Base-by-base conservation (phyloP, 1,140 invertebrate genomes). In the Streblospio benedicti region DNA sequence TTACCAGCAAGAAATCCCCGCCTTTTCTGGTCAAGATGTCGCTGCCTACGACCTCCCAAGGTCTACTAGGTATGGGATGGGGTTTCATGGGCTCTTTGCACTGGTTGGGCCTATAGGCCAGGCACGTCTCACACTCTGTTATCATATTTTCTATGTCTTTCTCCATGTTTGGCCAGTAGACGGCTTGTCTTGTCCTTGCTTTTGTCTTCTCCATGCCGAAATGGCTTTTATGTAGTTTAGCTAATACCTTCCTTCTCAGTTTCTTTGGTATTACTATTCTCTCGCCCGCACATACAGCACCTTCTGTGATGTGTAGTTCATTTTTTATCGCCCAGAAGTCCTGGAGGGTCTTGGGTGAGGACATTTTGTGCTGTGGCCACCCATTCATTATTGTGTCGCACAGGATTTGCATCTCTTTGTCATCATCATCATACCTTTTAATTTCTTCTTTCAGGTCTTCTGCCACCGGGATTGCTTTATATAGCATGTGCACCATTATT, bases 81-180 rank as follows among this genome's bases (percentile, higher is more conserved):
- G 32, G 53, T n/a, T 41, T 35, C 32, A 56, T 35, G 30, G 32
- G 53, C 53, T 56, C 35, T 33, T 35, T 27, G 2, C 57, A 30
- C 3, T 33, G 28, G 49, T 28, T 9, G 6, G 25, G 41, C 44
- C 61, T 50, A 20, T 61, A 43, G 30, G 60, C 58, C 31, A 54
- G 23, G 63, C 66, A 69, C 14, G 58, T 38, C 3, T 33, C n/a
- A 47, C 65, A 70, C 5, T 60, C 52, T 14, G 30, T 23, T 5
- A 67, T 52, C n/a, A 57, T 44, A 30, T 69, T 53, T 32, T 64
- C 57, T 23, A 69, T 69, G 20, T 70, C 62, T 30, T 62, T 64
- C 14, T 41, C 35, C 53, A 70, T 63, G 16, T 61, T 62, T 25
- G 60, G 62, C 69, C 66, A 67, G 41, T 60, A 71, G 16, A 71